A percentile compares a stretch with the other conserved stretches of the same genome.
phyloP scores from a whole-genome alignment of 1,140 invertebrate species.

The Octopus bimaculoides region DNA sequence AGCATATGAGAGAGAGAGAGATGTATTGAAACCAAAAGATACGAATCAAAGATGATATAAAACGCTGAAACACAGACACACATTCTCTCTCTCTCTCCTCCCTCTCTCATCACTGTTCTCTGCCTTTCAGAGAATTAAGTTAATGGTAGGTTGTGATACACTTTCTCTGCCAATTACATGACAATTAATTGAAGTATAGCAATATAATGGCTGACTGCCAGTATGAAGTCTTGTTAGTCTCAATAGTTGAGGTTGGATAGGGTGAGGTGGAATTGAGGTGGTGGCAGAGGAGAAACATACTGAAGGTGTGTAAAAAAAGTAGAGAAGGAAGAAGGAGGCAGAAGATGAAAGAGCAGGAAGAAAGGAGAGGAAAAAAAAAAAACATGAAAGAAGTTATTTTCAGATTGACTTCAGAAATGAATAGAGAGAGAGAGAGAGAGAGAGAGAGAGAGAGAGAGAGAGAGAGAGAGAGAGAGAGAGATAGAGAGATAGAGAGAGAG shows the following conservation, averaged over 20 bases:
- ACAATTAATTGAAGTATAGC: no score
- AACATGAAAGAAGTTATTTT: not conserved
- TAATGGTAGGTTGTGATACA: no score
- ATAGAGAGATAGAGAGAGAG: slow-evolving; percentile 8
- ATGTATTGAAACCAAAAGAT: no score
- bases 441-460: not conserved
- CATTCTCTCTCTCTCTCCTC: no score
- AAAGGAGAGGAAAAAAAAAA: not conserved
- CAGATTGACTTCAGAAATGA: not conserved
- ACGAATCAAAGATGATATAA: no score
- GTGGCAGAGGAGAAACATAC: not conserved
- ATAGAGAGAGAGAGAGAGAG: not conserved
- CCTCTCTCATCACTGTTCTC: no score
- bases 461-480: slow-evolving; percentile 5
- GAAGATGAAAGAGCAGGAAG: slow-evolving; percentile 7
- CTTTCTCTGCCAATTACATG: no score
- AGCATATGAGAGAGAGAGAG: no score
- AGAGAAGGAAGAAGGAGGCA: not conserved
- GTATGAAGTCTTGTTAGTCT: not conserved
- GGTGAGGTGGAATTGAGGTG: not conserved
- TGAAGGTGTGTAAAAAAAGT: not conserved
- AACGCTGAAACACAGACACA: no score
- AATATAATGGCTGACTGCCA: no score
- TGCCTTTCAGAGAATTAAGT: no score
- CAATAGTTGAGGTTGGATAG: not conserved